Base-by-base conservation (phyloP, 2,888 invertebrate genomes). In the Bedellia somnulentella region DNA sequence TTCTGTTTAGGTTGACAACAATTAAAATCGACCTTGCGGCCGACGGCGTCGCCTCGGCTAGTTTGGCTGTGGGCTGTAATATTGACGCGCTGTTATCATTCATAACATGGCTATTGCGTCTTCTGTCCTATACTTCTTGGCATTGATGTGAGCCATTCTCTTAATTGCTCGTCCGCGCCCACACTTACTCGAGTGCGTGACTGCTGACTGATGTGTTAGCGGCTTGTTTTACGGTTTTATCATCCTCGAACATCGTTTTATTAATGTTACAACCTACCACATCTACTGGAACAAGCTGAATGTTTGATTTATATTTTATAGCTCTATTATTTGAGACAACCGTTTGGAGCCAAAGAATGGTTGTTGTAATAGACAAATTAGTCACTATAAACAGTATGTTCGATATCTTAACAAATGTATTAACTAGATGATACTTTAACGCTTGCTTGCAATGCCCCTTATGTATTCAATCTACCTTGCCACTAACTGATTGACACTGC, bases 401-500 rank as follows among this genome's bases (percentile, higher is more conserved):
- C 12, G 2, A 11, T 24, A 8, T 8, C 2, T 12, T 24, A 24
- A 10, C 24, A 8, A 12, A 11, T 24, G 8, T 8, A 11, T 11
- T 24, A 8, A n/a, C n/a, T n/a, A n/a, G n/a, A n/a, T n/a, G n/a
- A 29, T 21, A 13, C 47, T 44, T 45, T 51, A 53, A 54, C 61
- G 71, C 67, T 68, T 70, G 73, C 68, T 68, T 73, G 57, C 52
- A 48, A 53, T 51, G 51, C 50, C 46, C 46, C 52, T 39, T 40
- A 45, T 52, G 46, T 49, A n/a, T n/a, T n/a, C n/a, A n/a, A 52
- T 55, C 16, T 63, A 67, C 68, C 73, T 68, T 75, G 75, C 71
- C 73, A 75, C 73, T 75, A 75, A 75, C 73, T 68, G 54, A 62
- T 60, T 47, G 58, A 55, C 66, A 71, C 67, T 45, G 73, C 75